phyloP scores from a whole-genome alignment of 2,888 invertebrate genomes.

The Odontothrips loti region DNA sequence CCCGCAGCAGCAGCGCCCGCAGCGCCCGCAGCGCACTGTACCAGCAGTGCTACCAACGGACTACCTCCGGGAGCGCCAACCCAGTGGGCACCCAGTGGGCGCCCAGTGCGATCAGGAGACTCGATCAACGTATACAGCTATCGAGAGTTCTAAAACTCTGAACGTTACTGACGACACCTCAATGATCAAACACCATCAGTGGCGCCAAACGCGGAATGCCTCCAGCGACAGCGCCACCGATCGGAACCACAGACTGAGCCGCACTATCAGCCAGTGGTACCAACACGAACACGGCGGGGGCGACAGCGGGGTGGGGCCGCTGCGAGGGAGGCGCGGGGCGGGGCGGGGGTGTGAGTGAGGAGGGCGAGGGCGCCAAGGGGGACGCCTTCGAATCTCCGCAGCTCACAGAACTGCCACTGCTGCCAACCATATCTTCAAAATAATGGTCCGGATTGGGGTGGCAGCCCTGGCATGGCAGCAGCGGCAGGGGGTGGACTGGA shows the following conservation, averaged over 20 bases:
- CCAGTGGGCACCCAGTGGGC: too few species aligned
- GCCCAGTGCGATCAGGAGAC: too few species aligned
- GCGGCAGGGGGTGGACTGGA: background rate
- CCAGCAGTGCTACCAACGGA: too few species aligned
- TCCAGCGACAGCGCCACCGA: too few species aligned
- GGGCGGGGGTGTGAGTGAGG: background rate
- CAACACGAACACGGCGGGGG: background rate
- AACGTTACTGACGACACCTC: too few species aligned
- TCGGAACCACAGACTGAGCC: background rate
- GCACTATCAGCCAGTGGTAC: too few species aligned
- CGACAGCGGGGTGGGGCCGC: background rate
- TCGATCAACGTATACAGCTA: too few species aligned
- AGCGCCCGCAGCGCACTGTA: background rate
- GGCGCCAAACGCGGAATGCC: too few species aligned
- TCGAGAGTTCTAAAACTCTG: too few species aligned
- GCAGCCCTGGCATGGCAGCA: background rate
- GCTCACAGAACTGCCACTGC: constrained; percentile 25
- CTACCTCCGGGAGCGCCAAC: too few species aligned
- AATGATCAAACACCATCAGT: too few species aligned
- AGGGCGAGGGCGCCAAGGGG: background rate
- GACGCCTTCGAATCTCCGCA: constrained; percentile 24
- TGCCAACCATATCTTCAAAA: constrained; percentile 25
- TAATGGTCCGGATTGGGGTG: constrained; percentile 20
- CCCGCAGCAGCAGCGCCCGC: background rate
- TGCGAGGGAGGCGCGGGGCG: background rate